Base-by-base conservation (phyloP, 1,140 invertebrate species). In the Drosophila neocordata region DNA sequence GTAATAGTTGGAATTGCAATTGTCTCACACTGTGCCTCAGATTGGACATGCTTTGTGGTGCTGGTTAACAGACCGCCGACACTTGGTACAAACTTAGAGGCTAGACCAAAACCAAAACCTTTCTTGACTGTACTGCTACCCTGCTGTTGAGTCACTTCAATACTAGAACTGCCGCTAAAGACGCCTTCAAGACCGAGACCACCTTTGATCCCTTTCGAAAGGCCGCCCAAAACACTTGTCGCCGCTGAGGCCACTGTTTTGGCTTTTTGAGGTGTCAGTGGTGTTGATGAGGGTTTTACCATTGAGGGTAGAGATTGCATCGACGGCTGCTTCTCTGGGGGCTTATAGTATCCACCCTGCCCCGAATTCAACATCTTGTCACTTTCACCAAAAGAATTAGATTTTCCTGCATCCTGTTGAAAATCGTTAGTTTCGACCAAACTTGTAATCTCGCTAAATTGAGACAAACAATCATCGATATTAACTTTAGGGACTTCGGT, bases 191-290 rank as follows among this genome's bases (percentile, higher is more conserved):
- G 37, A 0, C 84, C 82, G 8, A 91, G 41, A 2, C 87, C 84
- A n/a, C 71, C 88, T 24, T 84, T 91, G 0, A 91, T n/a, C 1
- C 90, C 90, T 35, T 90, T 90, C 0, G 90, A 91, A 3, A 91
- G 62, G 2, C 90, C 84, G 6, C 69, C 90, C 3, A 91, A 53
- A 15, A 91, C 74, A 57, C 64, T 90, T 9, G 73, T 73, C 7
- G 82, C 70, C 13, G 77, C 59, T 20, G 71, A 76, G 1, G 73
- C 53, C 5, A 82, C 61, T 1, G 51, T 58, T 48, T 71, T 87
- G 0, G 52, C 18, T 52, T 66, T 74, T 51, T 64, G 73, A 18
- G 69, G 65, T 1, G 62, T 52, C 1, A 11, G 7, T n/a, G 41
- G 38, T 0, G 62, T 37, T 8, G 24, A 53, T 18, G 44, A 34